Percentiles rank a stretch among this genome's conserved stretches.
Evolutionary conservation across 2,113 vertebrate species (phyloP).

Genomic region (Marcusenius ussheri): DNA sequence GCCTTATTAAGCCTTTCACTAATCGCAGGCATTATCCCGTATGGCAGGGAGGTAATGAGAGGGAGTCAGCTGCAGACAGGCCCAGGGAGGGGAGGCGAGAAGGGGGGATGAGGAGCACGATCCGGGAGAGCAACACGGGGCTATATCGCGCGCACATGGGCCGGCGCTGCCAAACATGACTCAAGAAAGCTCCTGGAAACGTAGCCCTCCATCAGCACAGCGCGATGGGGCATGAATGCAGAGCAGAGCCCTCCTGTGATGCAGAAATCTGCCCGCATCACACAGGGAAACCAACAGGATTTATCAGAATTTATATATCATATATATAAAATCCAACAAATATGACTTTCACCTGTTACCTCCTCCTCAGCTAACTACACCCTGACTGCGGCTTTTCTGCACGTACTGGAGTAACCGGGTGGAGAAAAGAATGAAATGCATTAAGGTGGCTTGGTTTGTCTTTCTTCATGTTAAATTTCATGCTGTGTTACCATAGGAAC

Average conservation of each 20-base stretch:
- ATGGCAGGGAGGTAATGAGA: slow-evolving; percentile 56
- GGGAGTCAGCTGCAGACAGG: slow-evolving; percentile 40
- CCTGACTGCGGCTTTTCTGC: neutral
- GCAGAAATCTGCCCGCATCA: neutral
- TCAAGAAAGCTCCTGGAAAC: neutral
- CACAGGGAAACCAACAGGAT: neutral
- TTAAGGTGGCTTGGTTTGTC: neutral
- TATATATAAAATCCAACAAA: neutral
- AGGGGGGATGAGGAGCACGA: slow-evolving; percentile 3
- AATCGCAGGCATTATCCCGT: slow-evolving; percentile 77
- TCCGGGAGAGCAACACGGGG: slow-evolving; percentile 7
- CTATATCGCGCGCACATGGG: neutral
- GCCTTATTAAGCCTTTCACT: slow-evolving; percentile 75
- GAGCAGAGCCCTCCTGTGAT: neutral
- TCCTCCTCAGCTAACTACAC: neutral
- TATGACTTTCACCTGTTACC: neutral
- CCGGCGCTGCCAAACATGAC: neutral
- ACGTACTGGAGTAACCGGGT: neutral
- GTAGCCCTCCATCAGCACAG: neutral
- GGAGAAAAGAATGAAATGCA: neutral
- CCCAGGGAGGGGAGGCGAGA: slow-evolving; percentile 33
- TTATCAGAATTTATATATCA: neutral
- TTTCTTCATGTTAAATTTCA: neutral
- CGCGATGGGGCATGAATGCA: neutral
- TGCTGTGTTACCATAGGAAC: neutral